Percentiles rank a stretch among this genome's conserved stretches.
These are phyloP conservation scores for Agapornis canus DNA, from an alignment of 2,797 vertebrate species.

Conservation along the genomic window DNA sequence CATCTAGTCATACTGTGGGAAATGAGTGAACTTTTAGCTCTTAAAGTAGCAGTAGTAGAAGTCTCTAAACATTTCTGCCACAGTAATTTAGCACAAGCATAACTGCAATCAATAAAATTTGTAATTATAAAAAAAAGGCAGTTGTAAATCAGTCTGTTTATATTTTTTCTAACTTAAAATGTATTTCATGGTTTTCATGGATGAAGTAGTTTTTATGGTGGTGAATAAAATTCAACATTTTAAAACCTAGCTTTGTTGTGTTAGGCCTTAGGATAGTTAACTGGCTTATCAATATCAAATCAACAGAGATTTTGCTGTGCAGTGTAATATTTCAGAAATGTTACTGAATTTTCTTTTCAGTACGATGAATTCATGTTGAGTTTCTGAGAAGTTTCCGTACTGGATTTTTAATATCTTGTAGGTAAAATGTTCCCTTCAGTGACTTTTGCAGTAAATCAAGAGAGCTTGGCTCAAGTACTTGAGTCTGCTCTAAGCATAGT, in stretches of 20 bases:
- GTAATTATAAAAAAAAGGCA: not conserved
- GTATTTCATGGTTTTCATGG: not conserved
- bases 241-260: slow-evolving; percentile 3
- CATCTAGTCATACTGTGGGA: not conserved
- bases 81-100: not conserved
- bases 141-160: no score
- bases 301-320: not conserved
- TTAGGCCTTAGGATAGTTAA: slow-evolving; percentile 53
- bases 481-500: not conserved
- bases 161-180: no score
- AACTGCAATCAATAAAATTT: not conserved
- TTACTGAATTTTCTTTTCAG: slow-evolving; percentile 29
- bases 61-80: not conserved
- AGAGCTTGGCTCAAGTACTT: not conserved
- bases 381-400: slow-evolving; percentile 28
- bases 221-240: slow-evolving; percentile 27
- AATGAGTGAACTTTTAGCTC: not conserved
- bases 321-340: not conserved
- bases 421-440: not conserved
- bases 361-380: not conserved
- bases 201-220: not conserved
- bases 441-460: slow-evolving; percentile 38
- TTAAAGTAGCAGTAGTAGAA: not conserved
- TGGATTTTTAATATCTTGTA: slow-evolving; percentile 12
- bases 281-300: slow-evolving; percentile 43